Evolutionary conservation across 2,888 invertebrate genomes (phyloP), one percentile per base, ranked within the genome.

Genomic region (Thymelicus lineola): DNA sequence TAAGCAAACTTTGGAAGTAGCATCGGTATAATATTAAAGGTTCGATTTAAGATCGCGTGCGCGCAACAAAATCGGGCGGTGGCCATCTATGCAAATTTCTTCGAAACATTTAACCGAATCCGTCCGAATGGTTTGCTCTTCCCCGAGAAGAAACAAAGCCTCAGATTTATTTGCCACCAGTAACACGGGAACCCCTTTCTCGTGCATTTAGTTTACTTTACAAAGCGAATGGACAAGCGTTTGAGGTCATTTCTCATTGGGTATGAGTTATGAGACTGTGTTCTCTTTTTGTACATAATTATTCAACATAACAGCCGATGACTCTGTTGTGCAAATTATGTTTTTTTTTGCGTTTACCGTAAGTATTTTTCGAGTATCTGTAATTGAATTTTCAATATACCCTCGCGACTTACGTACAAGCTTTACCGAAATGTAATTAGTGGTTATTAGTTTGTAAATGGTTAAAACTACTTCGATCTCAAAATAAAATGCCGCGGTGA

Each of bases 11-110:
- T 64, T 20, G 9, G 20, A 48, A 36, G 48, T 17, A 66, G 65
- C 57, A 48, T 57, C 28, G 46, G 57, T 63, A 69, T 63, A 46
- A 68, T 68, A 69, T 63, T 58, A 69, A 69, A 63, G 63, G 57
- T 63, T 69, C 58, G 58, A 73, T 74, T 77, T 73, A 64, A 69
- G 75, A 77, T 83, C 78, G 84, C 83, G 83, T 83, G 91, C 84
- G 82, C 82, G 77, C 78, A 76, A 79, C 82, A 80, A 81, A 87
- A 90, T 90, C 90, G 84, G 84, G 79, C 86, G 84, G 86, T 87
- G 86, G 88, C 90, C 88, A 92, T 93, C 91, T 93, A 93, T 93
- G 93, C 92, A 91, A 92, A 93, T 93, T 90, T 91, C 91, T 85
- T 84, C 84, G 91, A 93, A 93, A 86, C 88, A 86, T 90, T 91